Evolutionary conservation across 2,113 vertebrate species (phyloP).

Genomic region (Dryoscopus gambensis): DNA sequence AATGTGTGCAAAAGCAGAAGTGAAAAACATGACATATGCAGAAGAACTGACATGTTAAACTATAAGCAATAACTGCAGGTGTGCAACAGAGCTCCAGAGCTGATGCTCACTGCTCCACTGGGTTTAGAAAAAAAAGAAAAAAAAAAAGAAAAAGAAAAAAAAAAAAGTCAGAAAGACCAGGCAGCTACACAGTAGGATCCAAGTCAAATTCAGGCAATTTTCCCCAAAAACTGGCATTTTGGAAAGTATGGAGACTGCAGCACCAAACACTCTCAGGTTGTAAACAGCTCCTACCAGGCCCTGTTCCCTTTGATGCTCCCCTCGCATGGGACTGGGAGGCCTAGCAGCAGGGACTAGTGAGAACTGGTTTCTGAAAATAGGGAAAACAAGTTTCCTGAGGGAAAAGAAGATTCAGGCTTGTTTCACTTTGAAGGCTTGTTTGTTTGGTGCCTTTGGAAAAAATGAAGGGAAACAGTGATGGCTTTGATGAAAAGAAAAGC

Average conservation of each 20-base stretch:
- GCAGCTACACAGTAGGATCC: neutral
- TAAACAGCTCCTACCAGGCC: neutral
- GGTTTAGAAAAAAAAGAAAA: neutral
- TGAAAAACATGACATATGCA: neutral
- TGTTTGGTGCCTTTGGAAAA: neutral
- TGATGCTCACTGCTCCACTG: neutral
- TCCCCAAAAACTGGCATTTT: neutral
- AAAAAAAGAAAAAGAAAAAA: neutral
- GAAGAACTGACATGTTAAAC: neutral
- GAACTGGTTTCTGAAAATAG: neutral
- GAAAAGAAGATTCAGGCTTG: neutral
- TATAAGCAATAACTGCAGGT: slow-evolving; percentile 29
- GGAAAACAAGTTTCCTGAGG: neutral
- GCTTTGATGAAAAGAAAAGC: neutral
- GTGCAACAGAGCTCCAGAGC: neutral
- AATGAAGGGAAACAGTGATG: neutral
- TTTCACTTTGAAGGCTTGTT: neutral
- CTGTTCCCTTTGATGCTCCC: neutral
- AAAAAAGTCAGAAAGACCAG: neutral
- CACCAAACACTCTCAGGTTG: neutral
- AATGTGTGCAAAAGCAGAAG: neutral
- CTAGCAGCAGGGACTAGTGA: neutral
- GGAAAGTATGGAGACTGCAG: neutral
- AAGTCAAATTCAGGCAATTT: neutral
- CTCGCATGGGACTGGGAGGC: fast-evolving